phyloP scores from a whole-genome alignment of 1,140 invertebrate species.

The Onthophagus taurus region DNA sequence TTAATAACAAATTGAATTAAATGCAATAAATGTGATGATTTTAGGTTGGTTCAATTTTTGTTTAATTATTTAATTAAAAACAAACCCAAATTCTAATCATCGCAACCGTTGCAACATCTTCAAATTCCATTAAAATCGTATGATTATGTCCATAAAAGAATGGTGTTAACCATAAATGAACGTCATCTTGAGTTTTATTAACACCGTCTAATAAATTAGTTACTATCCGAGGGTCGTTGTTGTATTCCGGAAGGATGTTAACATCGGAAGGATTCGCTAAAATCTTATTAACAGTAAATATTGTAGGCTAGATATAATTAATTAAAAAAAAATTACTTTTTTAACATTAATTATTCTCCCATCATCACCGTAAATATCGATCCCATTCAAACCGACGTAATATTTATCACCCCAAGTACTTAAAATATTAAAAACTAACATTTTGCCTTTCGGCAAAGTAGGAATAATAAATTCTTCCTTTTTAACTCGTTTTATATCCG shows the following conservation, averaged over 20 bases:
- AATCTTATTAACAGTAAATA: constrained; percentile 39
- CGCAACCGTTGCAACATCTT: constrained; percentile 48
- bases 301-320: constrained; percentile 1
- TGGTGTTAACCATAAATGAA: constrained; percentile 64
- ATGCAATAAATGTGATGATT: too few relatives aligned
- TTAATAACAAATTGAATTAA: too few relatives aligned
- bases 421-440: constrained; percentile 58
- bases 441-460: constrained; percentile 58
- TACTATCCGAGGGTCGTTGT: constrained; percentile 49
- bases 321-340: constrained; percentile 39
- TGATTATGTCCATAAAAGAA: constrained; percentile 48
- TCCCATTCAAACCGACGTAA: constrained; percentile 70
- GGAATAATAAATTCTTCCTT: constrained; percentile 46
- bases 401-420: constrained; percentile 77
- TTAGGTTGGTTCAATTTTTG: too few relatives aligned
- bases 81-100: constrained; percentile 76
- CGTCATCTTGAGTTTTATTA: constrained; percentile 63
- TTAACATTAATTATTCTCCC: constrained; percentile 49
- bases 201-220: constrained; percentile 60
- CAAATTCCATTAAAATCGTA: constrained; percentile 50
- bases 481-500: not conserved
- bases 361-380: constrained; percentile 62
- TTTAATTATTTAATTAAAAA: too few relatives aligned
- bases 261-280: constrained; percentile 49
- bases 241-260: constrained; percentile 49